Conservation (phyloP, 2,113 vertebrate species). For the Craseonycteris thonglongyai region DNA sequence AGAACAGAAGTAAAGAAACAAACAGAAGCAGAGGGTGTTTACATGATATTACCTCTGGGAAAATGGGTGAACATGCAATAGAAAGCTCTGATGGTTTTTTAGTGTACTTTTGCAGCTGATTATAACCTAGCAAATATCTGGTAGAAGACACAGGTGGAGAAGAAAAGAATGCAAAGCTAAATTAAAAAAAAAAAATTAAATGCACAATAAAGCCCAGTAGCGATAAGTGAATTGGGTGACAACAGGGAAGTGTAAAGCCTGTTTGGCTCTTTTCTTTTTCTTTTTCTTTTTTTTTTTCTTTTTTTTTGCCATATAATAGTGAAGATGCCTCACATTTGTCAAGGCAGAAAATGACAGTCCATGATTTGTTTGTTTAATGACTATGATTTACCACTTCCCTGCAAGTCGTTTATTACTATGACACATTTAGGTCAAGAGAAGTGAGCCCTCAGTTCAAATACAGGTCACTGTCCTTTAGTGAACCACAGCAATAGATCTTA, state of each 20-base stretch:
- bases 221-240: accelerated
- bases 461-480: conserved; percentile 55
- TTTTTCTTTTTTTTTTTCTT: background rate
- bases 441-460: conserved; percentile 59
- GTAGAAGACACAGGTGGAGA: background rate
- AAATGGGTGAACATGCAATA: background rate
- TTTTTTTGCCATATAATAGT: background rate
- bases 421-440: conserved; percentile 74
- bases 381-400: conserved; percentile 67
- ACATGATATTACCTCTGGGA: accelerated
- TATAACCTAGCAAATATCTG: conserved; percentile 18
- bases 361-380: conserved; percentile 69
- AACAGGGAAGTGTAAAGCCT: accelerated
- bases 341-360: background rate
- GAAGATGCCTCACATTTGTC: background rate
- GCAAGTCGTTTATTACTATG: conserved; percentile 55
- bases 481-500: conserved; percentile 37
- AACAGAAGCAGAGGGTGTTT: background rate
- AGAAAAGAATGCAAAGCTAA: background rate
- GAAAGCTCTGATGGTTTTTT: background rate
- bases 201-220: background rate
- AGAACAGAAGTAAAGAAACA: conserved; percentile 30
- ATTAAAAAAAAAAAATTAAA: conserved; percentile 34
- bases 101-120: conserved; percentile 29
- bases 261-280: background rate